Percentiles rank a stretch among this genome's conserved stretches.
Evolutionary conservation across 2,113 vertebrate species (phyloP).

Genomic region (Cynoglossus semilaevis): DNA sequence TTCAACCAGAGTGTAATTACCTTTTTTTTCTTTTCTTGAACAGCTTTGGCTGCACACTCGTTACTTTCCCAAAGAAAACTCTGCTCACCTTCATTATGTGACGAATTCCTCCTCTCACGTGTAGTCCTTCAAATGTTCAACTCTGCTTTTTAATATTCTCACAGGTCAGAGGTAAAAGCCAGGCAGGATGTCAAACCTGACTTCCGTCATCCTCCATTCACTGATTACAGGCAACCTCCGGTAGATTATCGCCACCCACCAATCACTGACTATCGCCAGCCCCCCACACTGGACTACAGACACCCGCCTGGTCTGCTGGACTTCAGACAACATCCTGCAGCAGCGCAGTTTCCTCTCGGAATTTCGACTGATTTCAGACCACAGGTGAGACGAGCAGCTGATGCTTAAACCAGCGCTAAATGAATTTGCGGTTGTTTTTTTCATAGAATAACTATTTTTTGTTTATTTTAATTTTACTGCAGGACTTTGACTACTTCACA

Average conservation of each 20-base stretch:
- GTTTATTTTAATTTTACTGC: constrained; percentile 5
- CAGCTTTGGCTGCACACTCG: constrained; percentile 7
- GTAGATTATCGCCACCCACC: constrained; percentile 96
- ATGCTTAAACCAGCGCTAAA: too few relatives aligned
- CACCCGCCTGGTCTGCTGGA: constrained; percentile 91
- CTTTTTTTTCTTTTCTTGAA: constrained; percentile 13
- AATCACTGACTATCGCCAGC: constrained; percentile 90
- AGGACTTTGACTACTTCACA: constrained; percentile 98
- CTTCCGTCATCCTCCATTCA: constrained; percentile 92
- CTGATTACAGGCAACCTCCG: constrained; percentile 93
- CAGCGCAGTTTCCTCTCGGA: constrained; percentile 82
- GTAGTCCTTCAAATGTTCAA: constrained; percentile 25
- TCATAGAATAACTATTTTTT: too few relatives aligned
- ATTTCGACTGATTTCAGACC: constrained; percentile 88
- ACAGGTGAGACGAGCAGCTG: constrained; percentile 77
- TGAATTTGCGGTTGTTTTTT: too few relatives aligned
- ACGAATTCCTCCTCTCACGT: constrained; percentile 1
- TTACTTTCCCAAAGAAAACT: background rate
- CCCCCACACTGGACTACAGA: constrained; percentile 90
- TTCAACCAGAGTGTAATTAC: constrained; percentile 36
- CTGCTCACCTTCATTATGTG: background rate
- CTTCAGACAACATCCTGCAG: constrained; percentile 90
- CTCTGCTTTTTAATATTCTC: constrained; percentile 59
- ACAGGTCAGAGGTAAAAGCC: constrained; percentile 97
- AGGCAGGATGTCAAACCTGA: constrained; percentile 98